phyloP scores from a whole-genome alignment of 2,113 vertebrate genomes.

The Brachionichthys hirsutus region DNA sequence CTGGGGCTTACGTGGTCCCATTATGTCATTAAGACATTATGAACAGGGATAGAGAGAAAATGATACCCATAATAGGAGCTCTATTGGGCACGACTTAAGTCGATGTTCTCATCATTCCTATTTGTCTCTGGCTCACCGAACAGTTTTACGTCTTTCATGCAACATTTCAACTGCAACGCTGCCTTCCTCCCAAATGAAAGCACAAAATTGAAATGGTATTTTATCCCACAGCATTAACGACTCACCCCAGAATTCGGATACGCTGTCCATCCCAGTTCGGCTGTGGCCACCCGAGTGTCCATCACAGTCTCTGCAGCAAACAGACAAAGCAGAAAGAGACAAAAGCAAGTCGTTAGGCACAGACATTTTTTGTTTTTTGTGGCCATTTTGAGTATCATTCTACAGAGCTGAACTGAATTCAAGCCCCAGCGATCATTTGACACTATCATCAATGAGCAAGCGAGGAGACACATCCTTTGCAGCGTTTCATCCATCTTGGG shows the following conservation, averaged over 20 bases:
- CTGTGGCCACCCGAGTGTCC: constrained; percentile 97
- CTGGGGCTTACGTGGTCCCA: constrained; percentile 69
- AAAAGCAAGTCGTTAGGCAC: constrained; percentile 48
- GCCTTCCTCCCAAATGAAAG: neutral
- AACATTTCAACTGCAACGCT: neutral
- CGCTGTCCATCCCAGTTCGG: constrained; percentile 97
- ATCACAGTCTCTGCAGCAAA: constrained; percentile 89
- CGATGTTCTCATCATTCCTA: constrained; percentile 47
- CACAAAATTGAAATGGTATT: constrained; percentile 3
- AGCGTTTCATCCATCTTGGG: constrained; percentile 44
- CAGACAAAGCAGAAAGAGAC: constrained; percentile 40
- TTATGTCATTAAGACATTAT: constrained; percentile 80
- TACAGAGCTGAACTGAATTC: constrained; percentile 42
- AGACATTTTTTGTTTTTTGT: too few relatives aligned
- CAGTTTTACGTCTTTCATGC: constrained; percentile 17
- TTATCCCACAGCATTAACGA: constrained; percentile 15
- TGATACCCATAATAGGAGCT: constrained; percentile 69
- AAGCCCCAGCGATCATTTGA: constrained; percentile 62
- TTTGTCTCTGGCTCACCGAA: constrained; percentile 36
- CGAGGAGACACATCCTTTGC: constrained; percentile 46
- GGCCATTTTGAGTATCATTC: constrained; percentile 50
- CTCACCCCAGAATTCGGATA: constrained; percentile 97
- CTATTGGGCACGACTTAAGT: constrained; percentile 56
- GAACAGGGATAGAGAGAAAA: constrained; percentile 69
- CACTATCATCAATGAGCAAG: constrained; percentile 54